A percentile compares a stretch with the other conserved stretches of the same genome.
These are phyloP conservation scores for Amniataba percoides DNA, from an alignment of 2,797 vertebrate species.

Conservation along the genomic window DNA sequence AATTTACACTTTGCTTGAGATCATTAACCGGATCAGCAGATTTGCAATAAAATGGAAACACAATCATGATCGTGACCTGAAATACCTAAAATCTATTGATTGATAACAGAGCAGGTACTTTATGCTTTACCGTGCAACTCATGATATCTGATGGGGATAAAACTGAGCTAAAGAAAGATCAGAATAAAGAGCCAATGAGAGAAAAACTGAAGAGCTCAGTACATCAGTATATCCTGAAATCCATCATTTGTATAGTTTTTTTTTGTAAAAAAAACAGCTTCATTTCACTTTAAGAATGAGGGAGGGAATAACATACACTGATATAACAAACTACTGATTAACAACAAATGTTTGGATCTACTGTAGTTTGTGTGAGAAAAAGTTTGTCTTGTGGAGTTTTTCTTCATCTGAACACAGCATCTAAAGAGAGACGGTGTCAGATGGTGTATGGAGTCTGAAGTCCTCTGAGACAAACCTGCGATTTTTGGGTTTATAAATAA, in stretches of 20 bases:
- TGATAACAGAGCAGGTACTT: not conserved
- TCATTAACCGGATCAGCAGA: not conserved
- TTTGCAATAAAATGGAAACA: not conserved
- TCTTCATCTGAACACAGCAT: not conserved
- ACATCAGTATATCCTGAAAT: constrained; percentile 1
- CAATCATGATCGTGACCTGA: not conserved
- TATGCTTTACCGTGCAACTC: constrained; percentile 1
- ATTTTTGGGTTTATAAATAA: constrained; percentile 52
- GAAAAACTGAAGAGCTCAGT: not conserved
- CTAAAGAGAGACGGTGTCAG: constrained; percentile 30
- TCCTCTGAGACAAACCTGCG: constrained; percentile 54
- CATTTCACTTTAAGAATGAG: not conserved
- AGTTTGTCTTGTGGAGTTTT: not conserved
- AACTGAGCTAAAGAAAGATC: not conserved
- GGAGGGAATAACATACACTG: not conserved
- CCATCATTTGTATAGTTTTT: not conserved
- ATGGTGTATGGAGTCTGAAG: constrained; percentile 22
- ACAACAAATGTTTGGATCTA: not conserved
- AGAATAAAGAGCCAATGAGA: not conserved
- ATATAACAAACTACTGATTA: not conserved
- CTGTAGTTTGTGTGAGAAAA: not conserved
- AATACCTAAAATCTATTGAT: too few species aligned
- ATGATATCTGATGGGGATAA: not conserved
- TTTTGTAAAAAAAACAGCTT: not conserved
- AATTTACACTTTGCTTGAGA: not conserved